Evolutionary conservation across 2,113 vertebrate species (phyloP).

Genomic region (Cariama cristata): DNA sequence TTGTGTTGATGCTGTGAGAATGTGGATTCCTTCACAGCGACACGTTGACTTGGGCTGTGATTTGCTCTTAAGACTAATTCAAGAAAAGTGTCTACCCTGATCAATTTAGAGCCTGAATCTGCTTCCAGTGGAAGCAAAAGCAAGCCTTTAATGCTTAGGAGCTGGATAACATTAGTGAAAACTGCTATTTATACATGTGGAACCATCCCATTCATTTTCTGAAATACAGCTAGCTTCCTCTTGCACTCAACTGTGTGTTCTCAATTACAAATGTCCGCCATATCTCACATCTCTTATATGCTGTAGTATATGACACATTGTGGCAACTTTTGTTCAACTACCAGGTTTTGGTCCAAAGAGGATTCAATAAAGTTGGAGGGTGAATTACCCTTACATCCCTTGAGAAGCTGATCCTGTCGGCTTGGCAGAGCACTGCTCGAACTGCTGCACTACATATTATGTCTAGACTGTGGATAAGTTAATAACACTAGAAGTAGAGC

Average conservation of each 20-base stretch:
- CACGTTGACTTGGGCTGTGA: not conserved
- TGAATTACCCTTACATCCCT: constrained; percentile 30
- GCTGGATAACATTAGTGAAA: not conserved
- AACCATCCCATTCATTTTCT: not conserved
- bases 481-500: constrained; percentile 39
- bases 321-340: constrained; percentile 47
- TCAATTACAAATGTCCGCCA: not conserved
- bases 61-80: not conserved
- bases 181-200: not conserved
- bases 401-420: constrained; percentile 43
- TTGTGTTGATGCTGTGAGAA: not conserved
- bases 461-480: constrained; percentile 38
- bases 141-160: not conserved
- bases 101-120: not conserved
- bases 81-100: not conserved
- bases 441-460: not conserved
- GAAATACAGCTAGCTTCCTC: not conserved
- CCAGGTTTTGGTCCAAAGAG: constrained; percentile 50
- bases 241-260: constrained; percentile 6
- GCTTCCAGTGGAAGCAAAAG: not conserved
- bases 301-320: constrained; percentile 1
- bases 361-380: constrained; percentile 30
- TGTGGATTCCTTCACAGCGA: not conserved
- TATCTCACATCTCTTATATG: not conserved
- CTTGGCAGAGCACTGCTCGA: not conserved